These are phyloP conservation scores for Cephalotes varians DNA, from an alignment of 2,888 invertebrate genomes.

Conservation along the genomic window DNA sequence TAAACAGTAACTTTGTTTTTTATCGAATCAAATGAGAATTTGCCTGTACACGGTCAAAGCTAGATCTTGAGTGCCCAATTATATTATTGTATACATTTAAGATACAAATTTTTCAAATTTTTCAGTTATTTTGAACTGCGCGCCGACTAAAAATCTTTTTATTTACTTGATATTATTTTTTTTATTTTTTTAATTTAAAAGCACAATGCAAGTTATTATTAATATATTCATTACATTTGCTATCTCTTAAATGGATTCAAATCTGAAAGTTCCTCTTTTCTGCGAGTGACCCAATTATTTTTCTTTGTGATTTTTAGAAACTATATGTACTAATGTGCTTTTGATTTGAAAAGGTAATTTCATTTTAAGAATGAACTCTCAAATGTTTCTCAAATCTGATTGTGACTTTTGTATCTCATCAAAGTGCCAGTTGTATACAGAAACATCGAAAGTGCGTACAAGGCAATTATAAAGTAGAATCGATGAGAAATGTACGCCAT, in stretches of 20 bases:
- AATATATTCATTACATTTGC: background rate
- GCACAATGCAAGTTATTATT: background rate
- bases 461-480: constrained; percentile 18
- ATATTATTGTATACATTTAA: no score
- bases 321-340: constrained; percentile 41
- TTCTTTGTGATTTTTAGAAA: background rate
- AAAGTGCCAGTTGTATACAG: constrained; percentile 42
- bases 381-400: background rate
- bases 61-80: no score
- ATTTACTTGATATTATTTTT: no score
- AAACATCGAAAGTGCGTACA: background rate
- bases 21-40: no score
- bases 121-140: no score
- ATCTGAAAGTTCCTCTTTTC: background rate
- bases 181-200: constrained; percentile 3
- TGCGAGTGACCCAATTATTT: no score
- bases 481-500: constrained; percentile 45
- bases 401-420: background rate
- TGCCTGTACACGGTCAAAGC: no score
- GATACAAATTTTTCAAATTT: no score
- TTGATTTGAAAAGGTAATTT: constrained; percentile 57
- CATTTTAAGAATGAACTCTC: constrained; percentile 57
- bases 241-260: background rate
- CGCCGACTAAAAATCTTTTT: no score
- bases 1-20: no score